Conservation (phyloP, 2,888 invertebrate species). For the Pollenia griseotomentosa region DNA sequence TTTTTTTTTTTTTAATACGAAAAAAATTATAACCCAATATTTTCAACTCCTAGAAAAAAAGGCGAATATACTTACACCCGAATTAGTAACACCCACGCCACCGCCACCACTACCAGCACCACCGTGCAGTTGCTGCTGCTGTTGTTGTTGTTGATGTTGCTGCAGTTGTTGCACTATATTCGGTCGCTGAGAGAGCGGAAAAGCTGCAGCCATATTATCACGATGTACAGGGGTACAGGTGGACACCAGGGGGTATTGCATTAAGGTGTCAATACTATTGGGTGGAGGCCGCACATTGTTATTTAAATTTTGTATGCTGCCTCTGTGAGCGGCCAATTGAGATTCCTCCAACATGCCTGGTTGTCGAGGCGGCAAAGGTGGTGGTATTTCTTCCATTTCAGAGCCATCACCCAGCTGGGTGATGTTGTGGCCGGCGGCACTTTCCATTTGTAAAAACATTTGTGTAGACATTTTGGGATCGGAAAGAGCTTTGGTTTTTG, state of each 20-base stretch:
- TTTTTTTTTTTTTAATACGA: slow-evolving; percentile 34
- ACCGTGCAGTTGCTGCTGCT: slow-evolving; percentile 78
- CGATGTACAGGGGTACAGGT: slow-evolving; percentile 83
- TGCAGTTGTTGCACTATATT: slow-evolving; percentile 84
- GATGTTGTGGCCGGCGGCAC: slow-evolving; percentile 62
- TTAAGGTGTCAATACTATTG: slow-evolving; percentile 83
- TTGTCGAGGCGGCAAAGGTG: slow-evolving; percentile 87
- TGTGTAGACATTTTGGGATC: slow-evolving; percentile 85
- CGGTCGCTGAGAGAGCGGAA: slow-evolving; percentile 83
- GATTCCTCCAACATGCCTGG: slow-evolving; percentile 84
- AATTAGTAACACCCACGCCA: slow-evolving; percentile 69
- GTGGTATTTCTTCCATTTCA: slow-evolving; percentile 82
- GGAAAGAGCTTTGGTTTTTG: slow-evolving; percentile 84
- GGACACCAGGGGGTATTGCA: slow-evolving; percentile 84
- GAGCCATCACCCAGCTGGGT: slow-evolving; percentile 67
- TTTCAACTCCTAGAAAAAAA: slow-evolving; percentile 42
- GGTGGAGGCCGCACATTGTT: slow-evolving; percentile 79
- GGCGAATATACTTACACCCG: slow-evolving; percentile 82
- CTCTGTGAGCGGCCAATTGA: slow-evolving; percentile 73
- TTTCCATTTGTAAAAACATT: slow-evolving; percentile 84
- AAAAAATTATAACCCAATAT: slow-evolving; percentile 28
- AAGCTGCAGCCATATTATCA: slow-evolving; percentile 83
- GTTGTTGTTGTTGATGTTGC: slow-evolving; percentile 83
- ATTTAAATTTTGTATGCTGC: slow-evolving; percentile 80
- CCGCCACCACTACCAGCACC: slow-evolving; percentile 66